Evolutionary conservation across 2,888 invertebrate species (phyloP), one percentile per base, ranked within the genome.

Genomic region (Panorpa germanica): DNA sequence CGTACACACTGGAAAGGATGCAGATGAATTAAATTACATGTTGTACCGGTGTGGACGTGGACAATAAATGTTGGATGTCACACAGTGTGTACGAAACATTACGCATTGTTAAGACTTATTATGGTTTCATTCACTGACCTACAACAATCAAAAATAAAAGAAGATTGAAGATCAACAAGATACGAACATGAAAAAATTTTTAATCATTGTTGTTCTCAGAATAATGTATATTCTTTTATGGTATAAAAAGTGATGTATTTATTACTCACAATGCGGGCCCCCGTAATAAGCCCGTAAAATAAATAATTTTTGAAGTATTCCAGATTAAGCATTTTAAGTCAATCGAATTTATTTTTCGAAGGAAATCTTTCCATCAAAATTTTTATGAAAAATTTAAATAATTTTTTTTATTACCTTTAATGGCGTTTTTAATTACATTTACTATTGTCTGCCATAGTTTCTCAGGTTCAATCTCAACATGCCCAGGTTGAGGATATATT

Each of bases 401-500:
- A 29, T 20, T 33, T 32, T 22, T 16, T 32, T 29, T 38, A 53
- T 55, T 58, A 80, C 82, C 65, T 53, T 57, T 52, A 30, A 82
- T 59, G 20, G 82, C 74, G 31, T 63, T 60, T 38, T 64, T 64
- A 28, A 88, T 66, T 31, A 83, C 77, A 43, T 50, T 49, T 20
- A 73, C 49, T 39, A 81, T 63, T 36, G 64, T 63, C 5, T 55
- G 50, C 78, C 86, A 86, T 35, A 93, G 52, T 39, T 69, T 62
- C 40, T 82, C 73, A 3, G 90, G 88, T 46, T 85, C 74, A 39
- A 93, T 86, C 63, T 93, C 93, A 36, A 77, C 78, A 53, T 68
- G 75, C 9, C 85, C 85, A 27, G 71, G 69, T 38, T 68, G 53
- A 1, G 88, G 83, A 51, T 78, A 80, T 21, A 80, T 57, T 22